These are phyloP conservation scores for Trididemnum clinides DNA, from an alignment of 23 tunicate species.

Conservation along the genomic window DNA sequence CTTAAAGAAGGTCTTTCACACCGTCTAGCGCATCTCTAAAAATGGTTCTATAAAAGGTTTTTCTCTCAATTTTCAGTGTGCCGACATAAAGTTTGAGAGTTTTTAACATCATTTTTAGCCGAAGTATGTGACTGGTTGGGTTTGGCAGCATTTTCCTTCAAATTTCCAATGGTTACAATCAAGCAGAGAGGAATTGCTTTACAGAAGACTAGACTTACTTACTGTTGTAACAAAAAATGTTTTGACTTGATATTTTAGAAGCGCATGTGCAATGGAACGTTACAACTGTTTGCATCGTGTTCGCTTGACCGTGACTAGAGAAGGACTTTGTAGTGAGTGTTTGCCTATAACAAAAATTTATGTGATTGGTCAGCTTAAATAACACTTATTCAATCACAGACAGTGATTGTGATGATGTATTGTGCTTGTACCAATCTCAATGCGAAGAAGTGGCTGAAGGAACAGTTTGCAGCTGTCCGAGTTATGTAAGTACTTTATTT, in stretches of 20 bases:
- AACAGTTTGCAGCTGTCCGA: slow-evolving; percentile 62
- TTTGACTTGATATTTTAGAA: slow-evolving; percentile 20
- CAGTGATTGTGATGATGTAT: slow-evolving; percentile 68
- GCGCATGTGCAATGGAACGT: slow-evolving; percentile 45
- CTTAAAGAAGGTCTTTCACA: too few species aligned
- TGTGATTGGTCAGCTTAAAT: background rate
- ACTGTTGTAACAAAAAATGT: background rate
- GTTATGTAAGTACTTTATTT: slow-evolving; percentile 33
- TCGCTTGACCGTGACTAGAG: background rate
- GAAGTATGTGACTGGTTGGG: too few species aligned
- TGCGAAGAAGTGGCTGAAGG: slow-evolving; percentile 56
- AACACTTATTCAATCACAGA: background rate
- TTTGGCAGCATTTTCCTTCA: too few species aligned
- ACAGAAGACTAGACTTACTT: background rate
- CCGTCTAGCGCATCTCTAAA: too few species aligned
- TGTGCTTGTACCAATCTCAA: slow-evolving; percentile 51
- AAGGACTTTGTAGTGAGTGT: slow-evolving; percentile 59
- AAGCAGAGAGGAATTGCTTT: too few species aligned
- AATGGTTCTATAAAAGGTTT: too few species aligned
- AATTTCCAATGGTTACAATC: too few species aligned
- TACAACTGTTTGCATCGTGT: slow-evolving; percentile 44
- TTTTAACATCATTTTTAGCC: too few species aligned
- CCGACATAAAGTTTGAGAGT: too few species aligned
- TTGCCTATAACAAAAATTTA: background rate
- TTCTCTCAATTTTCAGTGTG: too few species aligned